Evolutionary conservation across 2,888 invertebrate genomes (phyloP), one percentile per base, ranked within the genome.

Genomic region (Diogma glabrata): DNA sequence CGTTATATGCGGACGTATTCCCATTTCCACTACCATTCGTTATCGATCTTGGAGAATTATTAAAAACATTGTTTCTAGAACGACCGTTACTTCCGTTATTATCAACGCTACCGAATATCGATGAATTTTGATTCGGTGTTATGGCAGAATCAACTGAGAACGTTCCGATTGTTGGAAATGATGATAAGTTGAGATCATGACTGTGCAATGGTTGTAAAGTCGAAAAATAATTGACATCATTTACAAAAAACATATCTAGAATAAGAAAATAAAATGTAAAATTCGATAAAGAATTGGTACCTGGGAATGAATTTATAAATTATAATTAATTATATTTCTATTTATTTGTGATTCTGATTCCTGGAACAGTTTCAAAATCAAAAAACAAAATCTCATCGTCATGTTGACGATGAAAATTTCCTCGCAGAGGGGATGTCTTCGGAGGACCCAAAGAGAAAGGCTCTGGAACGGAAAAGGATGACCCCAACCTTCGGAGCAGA

Each of bases 91-190:
- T 33, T 33, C 30, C 48, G n/a, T 48, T 30, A 48, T 48, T 33
- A 19, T n/a, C 33, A 19, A 14, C 20, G 33, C 9, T 40, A 30
- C 40, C 66, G 61, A 28, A 50, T 43, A 65, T 64, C 54, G 38
- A 6, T 16, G 47, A 38, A 20, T 26, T 28, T 53, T 40, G 50
- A 43, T 33, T 30, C 20, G 28, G 4, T 23, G 20, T 19, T 48
- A 50, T 19, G 46, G 43, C 33, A 50, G 57, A 55, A 30, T 70
- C 70, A 52, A 70, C 59, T 53, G 70, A 66, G 60, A 70, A 70
- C 38, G 70, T 70, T 53, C 70, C 70, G 58, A 70, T 70, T 51
- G 68, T 67, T 53, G 70, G 70, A 62, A 70, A 70, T 54, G 63
- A 30, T 2, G 20, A 14, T 48, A 30, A 30, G 33, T 48, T 48